Percentiles rank a stretch among this genome's conserved stretches.
phyloP scores from a whole-genome alignment of 2,888 invertebrate genomes.

The Carterocephalus palaemon region DNA sequence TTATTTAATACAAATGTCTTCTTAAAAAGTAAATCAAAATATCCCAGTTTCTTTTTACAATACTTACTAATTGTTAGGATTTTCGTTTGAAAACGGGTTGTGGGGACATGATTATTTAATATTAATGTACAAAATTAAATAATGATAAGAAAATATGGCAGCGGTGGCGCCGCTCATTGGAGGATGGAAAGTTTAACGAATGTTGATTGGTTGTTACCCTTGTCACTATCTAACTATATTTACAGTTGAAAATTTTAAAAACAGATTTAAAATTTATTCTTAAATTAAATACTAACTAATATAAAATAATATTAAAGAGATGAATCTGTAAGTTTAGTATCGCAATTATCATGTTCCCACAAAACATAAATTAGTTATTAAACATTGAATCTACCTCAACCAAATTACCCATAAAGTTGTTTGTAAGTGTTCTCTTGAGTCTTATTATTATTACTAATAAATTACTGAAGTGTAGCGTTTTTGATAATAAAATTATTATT shows the following conservation, averaged over 20 bases:
- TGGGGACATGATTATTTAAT: conserved; percentile 44
- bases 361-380: conserved; percentile 50
- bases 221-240: conserved; percentile 19
- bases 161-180: conserved; percentile 3
- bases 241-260: conserved; percentile 17
- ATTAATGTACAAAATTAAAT: conserved; percentile 17
- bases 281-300: too few relatives aligned
- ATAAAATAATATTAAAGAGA: conserved; percentile 5
- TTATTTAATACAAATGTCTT: neutral
- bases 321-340: conserved; percentile 7
- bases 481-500: conserved; percentile 67
- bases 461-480: conserved; percentile 71
- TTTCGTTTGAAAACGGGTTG: conserved; percentile 42
- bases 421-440: conserved; percentile 76
- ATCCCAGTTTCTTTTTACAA: conserved; percentile 41
- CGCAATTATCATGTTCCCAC: conserved; percentile 36
- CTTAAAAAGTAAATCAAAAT: conserved; percentile 37
- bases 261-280: conserved; percentile 14
- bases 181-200: conserved; percentile 14
- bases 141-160: conserved; percentile 13
- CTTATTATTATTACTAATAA: conserved; percentile 70
- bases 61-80: conserved; percentile 44
- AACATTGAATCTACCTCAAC: conserved; percentile 75
- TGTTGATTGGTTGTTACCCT: conserved; percentile 20
- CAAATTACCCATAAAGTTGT: conserved; percentile 76